These are phyloP conservation scores for Drosophila nikananu DNA, from an alignment of 1,140 invertebrate genomes.

Conservation along the genomic window DNA sequence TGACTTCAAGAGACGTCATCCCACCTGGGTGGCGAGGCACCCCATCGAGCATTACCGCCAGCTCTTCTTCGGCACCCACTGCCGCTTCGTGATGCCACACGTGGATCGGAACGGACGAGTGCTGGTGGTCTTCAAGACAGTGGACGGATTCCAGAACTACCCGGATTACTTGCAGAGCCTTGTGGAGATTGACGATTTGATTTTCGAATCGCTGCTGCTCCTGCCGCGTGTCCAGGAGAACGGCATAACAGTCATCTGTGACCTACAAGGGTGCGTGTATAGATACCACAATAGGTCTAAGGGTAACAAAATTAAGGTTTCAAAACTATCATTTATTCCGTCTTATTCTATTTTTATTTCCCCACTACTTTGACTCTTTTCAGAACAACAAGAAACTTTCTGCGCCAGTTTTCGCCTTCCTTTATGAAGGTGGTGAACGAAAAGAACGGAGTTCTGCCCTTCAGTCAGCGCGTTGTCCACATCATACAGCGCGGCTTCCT, in stretches of 20 bases:
- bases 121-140: slow-evolving; percentile 74
- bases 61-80: slow-evolving; percentile 61
- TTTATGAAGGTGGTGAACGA: slow-evolving; percentile 76
- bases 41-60: slow-evolving; percentile 63
- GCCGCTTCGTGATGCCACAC: slow-evolving; percentile 75
- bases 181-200: slow-evolving; percentile 81
- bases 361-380: background rate
- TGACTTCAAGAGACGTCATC: slow-evolving; percentile 73
- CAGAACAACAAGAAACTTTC: slow-evolving; percentile 68
- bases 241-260: slow-evolving; percentile 79
- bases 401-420: slow-evolving; percentile 67
- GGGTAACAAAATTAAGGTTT: background rate
- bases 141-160: slow-evolving; percentile 73
- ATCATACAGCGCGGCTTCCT: slow-evolving; percentile 76
- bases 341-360: too few species aligned
- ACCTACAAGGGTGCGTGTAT: slow-evolving; percentile 65
- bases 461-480: slow-evolving; percentile 68
- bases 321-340: too few species aligned
- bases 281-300: background rate
- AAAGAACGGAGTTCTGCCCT: slow-evolving; percentile 74
- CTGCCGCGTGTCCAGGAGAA: slow-evolving; percentile 71
- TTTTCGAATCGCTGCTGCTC: slow-evolving; percentile 76
- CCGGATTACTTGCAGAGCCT: slow-evolving; percentile 75
- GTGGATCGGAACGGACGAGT: slow-evolving; percentile 73
- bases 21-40: slow-evolving; percentile 76